Evolutionary conservation across 2,113 vertebrate genomes (phyloP), one percentile per base, ranked within the genome.

Genomic region (Notiomystis cincta): DNA sequence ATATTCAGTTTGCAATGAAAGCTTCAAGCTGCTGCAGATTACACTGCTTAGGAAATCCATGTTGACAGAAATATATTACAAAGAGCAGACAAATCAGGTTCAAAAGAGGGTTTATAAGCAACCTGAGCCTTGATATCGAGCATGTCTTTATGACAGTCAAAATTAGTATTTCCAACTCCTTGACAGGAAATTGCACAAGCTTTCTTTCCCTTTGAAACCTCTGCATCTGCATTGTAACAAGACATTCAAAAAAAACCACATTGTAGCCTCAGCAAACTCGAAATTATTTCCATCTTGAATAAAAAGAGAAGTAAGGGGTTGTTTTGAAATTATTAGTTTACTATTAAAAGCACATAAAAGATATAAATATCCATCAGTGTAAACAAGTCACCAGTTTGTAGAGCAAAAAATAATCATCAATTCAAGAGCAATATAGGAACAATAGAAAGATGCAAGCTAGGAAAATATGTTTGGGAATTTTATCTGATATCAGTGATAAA

Each of bases 21-120:
- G 78, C 70, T 92, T 79, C 78, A 53, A 93, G 57, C 37, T 87
- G 77, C 58, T 85, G 82, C 84, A 85, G 70, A 90, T 90, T 60
- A 85, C 31, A 51, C 66, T 83, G 70, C 50, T 84, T 79, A 82
- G 61, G 62, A 94, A 95, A 94, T 82, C 57, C 40, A 16, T 13
- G 44, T 37, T 94, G 90, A 94, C 82, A 92, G 73, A 91, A 91
- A 71, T 64, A 24, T 84, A 93, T 75, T 82, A 67, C 64, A 91
- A 93, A 94, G n/a, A 79, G 21, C 48, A 84, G 35, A 69, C 38
- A 87, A 82, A 40, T 64, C 25, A 50, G 37, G 70, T 67, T 91
- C 82, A 96, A 84, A 94, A 77, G 40, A 79, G 25, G 44, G 44
- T 93, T 78, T 87, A 76, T 54, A 76, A 90, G 57, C 38, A 95